Evolutionary conservation across 2,888 invertebrate species (phyloP).

Genomic region (Drosophila picticornis): DNA sequence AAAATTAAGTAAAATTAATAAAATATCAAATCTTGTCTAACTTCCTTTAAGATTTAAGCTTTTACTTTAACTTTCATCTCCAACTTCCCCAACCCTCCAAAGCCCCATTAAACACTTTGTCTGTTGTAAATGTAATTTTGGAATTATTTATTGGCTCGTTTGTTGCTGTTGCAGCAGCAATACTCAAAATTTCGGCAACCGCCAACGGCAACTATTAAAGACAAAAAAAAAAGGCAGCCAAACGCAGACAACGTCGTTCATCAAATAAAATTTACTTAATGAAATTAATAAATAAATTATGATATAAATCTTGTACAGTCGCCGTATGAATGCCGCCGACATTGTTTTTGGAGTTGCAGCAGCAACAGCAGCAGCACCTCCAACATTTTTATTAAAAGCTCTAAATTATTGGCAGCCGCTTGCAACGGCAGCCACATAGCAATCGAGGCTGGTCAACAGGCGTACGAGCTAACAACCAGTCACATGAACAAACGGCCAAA

Average conservation of each 20-base stretch:
- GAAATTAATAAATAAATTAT: constrained; percentile 82
- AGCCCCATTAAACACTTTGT: constrained; percentile 50
- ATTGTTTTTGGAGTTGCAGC: constrained; percentile 44
- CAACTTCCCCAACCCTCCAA: neutral
- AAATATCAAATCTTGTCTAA: neutral
- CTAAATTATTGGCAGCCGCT: constrained; percentile 79
- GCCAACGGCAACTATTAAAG: constrained; percentile 50
- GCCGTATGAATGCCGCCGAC: constrained; percentile 46
- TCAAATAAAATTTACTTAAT: constrained; percentile 80
- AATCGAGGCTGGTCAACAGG: constrained; percentile 61
- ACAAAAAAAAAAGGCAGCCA: constrained; percentile 43
- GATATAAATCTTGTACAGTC: constrained; percentile 78
- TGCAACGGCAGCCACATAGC: constrained; percentile 72
- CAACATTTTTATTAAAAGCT: constrained; percentile 80
- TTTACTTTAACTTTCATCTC: neutral
- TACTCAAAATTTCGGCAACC: constrained; percentile 76
- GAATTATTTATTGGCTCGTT: constrained; percentile 54
- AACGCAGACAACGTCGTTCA: constrained; percentile 72
- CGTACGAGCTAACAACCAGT: constrained; percentile 24
- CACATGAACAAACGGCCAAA: constrained; percentile 31
- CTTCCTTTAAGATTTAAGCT: neutral
- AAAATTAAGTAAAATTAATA: neutral
- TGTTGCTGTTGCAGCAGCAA: constrained; percentile 52
- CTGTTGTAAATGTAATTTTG: constrained; percentile 54
- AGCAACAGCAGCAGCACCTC: constrained; percentile 24